phyloP scores from a whole-genome alignment of 2,888 invertebrate species.

The Polyommatus iphigenia region DNA sequence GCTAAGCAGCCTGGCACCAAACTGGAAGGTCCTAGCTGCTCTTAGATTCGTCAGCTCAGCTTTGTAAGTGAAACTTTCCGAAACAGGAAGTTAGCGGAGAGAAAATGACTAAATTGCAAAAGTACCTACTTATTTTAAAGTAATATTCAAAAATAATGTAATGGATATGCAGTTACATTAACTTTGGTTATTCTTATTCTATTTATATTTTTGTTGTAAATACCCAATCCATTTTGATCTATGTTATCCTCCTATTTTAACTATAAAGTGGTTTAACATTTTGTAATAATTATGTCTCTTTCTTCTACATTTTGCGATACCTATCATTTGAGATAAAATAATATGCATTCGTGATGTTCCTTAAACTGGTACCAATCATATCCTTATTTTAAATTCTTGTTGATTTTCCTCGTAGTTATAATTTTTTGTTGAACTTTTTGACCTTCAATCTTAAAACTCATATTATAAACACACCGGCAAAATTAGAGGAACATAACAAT shows the following conservation, averaged over 20 bases:
- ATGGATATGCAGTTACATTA: too few species aligned
- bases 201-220: too few species aligned
- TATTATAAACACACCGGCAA: too few species aligned
- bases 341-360: background rate
- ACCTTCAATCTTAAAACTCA: background rate
- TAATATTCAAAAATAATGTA: too few species aligned
- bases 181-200: too few species aligned
- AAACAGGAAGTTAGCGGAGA: background rate
- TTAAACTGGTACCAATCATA: background rate
- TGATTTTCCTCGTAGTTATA: background rate
- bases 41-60: conserved; percentile 64
- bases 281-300: background rate
- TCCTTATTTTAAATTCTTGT: background rate
- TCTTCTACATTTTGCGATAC: background rate
- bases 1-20: conserved; percentile 64
- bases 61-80: conserved; percentile 53
- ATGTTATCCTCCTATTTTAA: too few species aligned
- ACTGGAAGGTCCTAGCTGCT: conserved; percentile 64
- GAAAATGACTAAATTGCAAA: background rate
- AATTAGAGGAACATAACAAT: too few species aligned
- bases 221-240: too few species aligned
- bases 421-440: background rate
- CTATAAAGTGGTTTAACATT: too few species aligned
- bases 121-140: too few species aligned
- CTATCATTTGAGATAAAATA: background rate